Evolutionary conservation across 2,113 vertebrate genomes (phyloP), one percentile per base, ranked within the genome.

Genomic region (Tapirus terrestris): DNA sequence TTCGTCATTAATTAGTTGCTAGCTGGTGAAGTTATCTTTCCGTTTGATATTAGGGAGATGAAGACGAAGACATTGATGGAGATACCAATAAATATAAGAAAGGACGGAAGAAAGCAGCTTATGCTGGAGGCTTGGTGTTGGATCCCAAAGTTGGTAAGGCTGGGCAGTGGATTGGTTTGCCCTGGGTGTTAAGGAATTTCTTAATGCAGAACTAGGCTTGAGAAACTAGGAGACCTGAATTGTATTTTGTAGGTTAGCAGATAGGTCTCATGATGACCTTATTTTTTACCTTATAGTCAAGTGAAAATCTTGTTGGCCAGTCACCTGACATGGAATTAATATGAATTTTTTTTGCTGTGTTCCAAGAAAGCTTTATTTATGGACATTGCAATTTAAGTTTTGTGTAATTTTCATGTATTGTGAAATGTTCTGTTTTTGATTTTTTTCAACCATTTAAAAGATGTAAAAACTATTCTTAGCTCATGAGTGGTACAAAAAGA

Each of bases 121-220:
- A 99, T 98, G 98, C 99, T 98, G 99, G 99, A 97, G 99, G 99
- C 93, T 99, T 99, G 98, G 99, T 99, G 94, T 98, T 99, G 99
- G 99, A 99, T 95, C 99, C 99, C 81, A 99, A 99, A 99, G 99
- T 99, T n/a, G 99, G 99, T 99, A 98, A 99, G 99, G 95, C 76
- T 63, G 87, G 0, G 29, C 73, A 93, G 31, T 3, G 1, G 18
- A 61, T 84, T 90, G 45, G 5, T 92, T 96, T 96, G n/a, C 4
- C 27, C 20, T 12, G 91, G 48, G 27, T 73, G 17, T 51, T 33
- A 68, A 87, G 43, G 48, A 85, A 87, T 86, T 93, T 95, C 53
- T 84, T 92, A 70, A 90, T 23, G 17, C 84, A 97, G 81, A 92
- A 12, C 8, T 86, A 80, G 48, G n/a, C 36, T 93, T 87, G 79